Evolutionary conservation across 2,888 invertebrate genomes (phyloP).

Genomic region (Hypolimnas misippus): DNA sequence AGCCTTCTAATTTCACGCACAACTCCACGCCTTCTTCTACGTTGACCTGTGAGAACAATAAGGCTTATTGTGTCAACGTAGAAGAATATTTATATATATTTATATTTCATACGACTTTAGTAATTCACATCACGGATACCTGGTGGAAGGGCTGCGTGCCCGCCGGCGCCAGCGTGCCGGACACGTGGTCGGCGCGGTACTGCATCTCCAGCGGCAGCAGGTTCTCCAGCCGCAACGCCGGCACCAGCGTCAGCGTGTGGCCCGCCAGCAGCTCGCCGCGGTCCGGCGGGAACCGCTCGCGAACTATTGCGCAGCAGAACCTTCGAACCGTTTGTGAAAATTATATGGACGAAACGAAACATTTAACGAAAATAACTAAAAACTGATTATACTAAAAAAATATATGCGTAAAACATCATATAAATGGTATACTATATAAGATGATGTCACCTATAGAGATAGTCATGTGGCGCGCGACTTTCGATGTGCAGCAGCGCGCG

Average conservation of each 20-base stretch:
- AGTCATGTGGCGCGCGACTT: slow-evolving; percentile 66
- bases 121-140: too few species aligned
- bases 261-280: slow-evolving; percentile 88
- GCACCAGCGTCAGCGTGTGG: slow-evolving; percentile 92
- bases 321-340: slow-evolving; percentile 62
- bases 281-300: slow-evolving; percentile 92
- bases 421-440: too few species aligned
- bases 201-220: slow-evolving; percentile 92
- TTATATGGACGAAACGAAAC: too few species aligned
- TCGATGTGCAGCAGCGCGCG: slow-evolving; percentile 61
- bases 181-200: slow-evolving; percentile 70
- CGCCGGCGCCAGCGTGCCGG: slow-evolving; percentile 65
- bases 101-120: too few species aligned
- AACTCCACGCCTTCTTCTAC: slow-evolving; percentile 89
- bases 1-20: slow-evolving; percentile 92
- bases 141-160: slow-evolving; percentile 71
- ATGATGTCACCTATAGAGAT: slow-evolving; percentile 67
- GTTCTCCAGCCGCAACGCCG: slow-evolving; percentile 93
- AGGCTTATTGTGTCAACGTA: neutral
- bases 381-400: too few species aligned
- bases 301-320: slow-evolving; percentile 91
- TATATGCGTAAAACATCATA: too few species aligned
- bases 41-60: slow-evolving; percentile 81
- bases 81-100: too few species aligned
- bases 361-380: too few species aligned